phyloP scores from a whole-genome alignment of 2,113 vertebrate species.

The Tylochromis polylepis region DNA sequence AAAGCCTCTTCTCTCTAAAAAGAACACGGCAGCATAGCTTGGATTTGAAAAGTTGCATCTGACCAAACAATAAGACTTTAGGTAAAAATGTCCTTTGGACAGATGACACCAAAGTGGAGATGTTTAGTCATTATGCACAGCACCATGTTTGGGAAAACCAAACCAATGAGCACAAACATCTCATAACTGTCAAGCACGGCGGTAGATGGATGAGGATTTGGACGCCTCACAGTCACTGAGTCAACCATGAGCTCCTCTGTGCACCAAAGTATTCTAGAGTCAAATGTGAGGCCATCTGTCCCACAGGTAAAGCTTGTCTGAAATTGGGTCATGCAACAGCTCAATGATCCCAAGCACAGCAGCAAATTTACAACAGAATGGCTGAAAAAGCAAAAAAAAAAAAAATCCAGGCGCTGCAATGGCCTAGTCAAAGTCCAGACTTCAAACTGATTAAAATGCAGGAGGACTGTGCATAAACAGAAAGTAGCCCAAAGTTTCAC shows the following conservation, averaged over 20 bases:
- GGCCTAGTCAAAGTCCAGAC: neutral
- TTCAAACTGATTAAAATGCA: neutral
- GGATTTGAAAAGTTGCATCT: neutral
- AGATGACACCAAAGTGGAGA: neutral
- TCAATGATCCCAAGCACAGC: neutral
- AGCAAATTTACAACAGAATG: neutral
- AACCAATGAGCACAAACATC: neutral
- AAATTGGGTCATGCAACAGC: neutral
- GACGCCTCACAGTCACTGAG: rapidly evolving
- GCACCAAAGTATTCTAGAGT: neutral
- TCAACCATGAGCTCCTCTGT: neutral
- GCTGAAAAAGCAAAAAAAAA: rapidly evolving
- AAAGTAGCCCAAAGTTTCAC: neutral
- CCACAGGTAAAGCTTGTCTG: neutral
- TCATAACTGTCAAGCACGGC: neutral
- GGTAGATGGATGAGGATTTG: neutral
- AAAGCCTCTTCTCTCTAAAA: neutral
- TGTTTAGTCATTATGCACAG: neutral
- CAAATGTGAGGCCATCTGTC: neutral
- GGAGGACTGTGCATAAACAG: neutral
- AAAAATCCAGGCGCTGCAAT: neutral
- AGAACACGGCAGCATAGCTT: neutral
- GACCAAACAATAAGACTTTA: neutral
- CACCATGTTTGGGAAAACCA: neutral
- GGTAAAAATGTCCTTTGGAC: neutral